Conservation (phyloP, 2,797 vertebrate species). For the Tenualosa ilisha region DNA sequence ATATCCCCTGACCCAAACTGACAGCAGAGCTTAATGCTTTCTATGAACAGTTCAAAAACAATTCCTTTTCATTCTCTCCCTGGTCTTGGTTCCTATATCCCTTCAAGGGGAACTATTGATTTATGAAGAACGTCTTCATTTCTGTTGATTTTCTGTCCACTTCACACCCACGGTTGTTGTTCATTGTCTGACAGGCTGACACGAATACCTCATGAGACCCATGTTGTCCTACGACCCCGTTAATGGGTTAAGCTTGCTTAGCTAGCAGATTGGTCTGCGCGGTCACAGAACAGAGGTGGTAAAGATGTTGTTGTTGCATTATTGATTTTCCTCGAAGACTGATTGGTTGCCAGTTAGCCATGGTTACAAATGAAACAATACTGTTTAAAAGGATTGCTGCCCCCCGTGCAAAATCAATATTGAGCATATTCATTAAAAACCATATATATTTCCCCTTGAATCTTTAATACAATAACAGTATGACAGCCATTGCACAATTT, state of each 20-base stretch:
- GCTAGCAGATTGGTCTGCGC: neutral
- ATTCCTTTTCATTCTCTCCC: neutral
- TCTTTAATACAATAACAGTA: neutral
- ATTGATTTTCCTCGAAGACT: conserved; percentile 2
- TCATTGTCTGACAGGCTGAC: neutral
- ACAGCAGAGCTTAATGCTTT: neutral
- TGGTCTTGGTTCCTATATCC: neutral
- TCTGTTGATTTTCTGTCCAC: conserved; percentile 7
- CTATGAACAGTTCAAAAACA: neutral
- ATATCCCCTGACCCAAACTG: neutral
- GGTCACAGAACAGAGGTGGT: neutral
- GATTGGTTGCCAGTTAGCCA: neutral
- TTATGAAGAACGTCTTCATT: neutral
- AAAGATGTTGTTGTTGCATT: neutral
- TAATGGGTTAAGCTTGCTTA: conserved; percentile 13
- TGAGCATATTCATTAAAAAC: neutral
- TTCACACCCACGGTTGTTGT: neutral
- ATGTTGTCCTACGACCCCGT: neutral
- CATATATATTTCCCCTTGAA: neutral
- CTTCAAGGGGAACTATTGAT: neutral
- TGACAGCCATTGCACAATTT: neutral
- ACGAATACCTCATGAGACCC: neutral
- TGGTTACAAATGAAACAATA: neutral
- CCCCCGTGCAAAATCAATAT: neutral
- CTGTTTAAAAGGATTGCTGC: neutral